phyloP scores from a whole-genome alignment of 2,888 invertebrate species.

The Hypolimnas misippus region DNA sequence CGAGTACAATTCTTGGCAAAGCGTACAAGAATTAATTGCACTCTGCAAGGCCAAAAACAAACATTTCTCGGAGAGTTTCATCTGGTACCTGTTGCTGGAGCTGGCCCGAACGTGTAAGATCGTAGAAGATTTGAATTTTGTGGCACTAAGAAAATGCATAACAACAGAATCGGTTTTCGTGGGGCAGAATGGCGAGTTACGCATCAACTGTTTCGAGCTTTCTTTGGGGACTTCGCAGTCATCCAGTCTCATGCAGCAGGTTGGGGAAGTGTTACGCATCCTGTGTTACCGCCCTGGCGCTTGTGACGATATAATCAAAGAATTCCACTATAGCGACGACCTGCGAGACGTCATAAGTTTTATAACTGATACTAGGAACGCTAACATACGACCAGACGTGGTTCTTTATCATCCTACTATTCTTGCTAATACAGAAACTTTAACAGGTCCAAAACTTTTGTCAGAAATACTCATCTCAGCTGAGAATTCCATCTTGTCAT shows the following conservation, averaged over 20 bases:
- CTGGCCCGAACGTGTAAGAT: conserved; percentile 64
- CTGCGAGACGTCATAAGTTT: conserved; percentile 66
- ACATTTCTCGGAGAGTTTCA: conserved; percentile 67
- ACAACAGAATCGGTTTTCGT: conserved; percentile 63
- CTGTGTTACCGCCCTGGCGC: conserved; percentile 54
- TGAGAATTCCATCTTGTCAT: conserved; percentile 49
- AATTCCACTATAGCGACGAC: conserved; percentile 70
- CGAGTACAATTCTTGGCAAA: conserved; percentile 72
- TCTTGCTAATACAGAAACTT: conserved; percentile 67
- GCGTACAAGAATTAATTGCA: conserved; percentile 63
- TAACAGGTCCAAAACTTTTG: conserved; percentile 51
- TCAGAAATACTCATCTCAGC: conserved; percentile 60
- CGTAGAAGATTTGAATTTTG: conserved; percentile 58
- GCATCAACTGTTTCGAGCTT: conserved; percentile 72
- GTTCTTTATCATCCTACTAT: conserved; percentile 78
- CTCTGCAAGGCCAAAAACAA: conserved; percentile 62
- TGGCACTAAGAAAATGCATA: conserved; percentile 64
- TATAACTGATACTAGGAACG: conserved; percentile 63
- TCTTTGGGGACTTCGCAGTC: conserved; percentile 34
- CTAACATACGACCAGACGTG: conserved; percentile 65
- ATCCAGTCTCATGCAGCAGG: conserved; percentile 58
- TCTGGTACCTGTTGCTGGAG: conserved; percentile 73
- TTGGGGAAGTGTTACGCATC: conserved; percentile 61
- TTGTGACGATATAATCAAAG: conserved; percentile 50
- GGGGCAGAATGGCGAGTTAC: conserved; percentile 63